These are phyloP conservation scores for Tridacna gigas DNA, from an alignment of 2,888 invertebrate genomes.

Conservation along the genomic window DNA sequence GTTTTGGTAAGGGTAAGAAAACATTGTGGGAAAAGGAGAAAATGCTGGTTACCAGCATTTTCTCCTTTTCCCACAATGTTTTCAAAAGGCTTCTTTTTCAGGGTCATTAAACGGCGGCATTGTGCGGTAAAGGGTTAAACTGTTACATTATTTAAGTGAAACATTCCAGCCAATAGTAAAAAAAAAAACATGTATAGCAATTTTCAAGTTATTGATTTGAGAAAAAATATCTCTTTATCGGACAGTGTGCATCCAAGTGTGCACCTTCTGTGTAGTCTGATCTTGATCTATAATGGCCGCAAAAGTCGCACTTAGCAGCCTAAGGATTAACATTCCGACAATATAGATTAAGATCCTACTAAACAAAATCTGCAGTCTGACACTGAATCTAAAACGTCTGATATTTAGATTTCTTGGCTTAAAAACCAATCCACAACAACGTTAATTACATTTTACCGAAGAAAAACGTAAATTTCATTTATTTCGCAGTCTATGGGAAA, in stretches of 20 bases:
- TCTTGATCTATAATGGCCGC: too few species aligned
- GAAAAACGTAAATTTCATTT: too few species aligned
- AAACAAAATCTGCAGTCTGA: neutral
- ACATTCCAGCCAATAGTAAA: too few species aligned
- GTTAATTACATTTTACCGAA: neutral
- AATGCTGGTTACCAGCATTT: neutral
- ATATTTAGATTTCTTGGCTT: neutral
- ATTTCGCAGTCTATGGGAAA: too few species aligned
- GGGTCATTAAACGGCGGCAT: too few species aligned
- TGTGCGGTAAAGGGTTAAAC: constrained; percentile 9
- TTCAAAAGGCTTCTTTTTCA: too few species aligned
- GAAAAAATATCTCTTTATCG: too few species aligned
- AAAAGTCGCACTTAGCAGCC: neutral
- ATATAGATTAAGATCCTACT: neutral
- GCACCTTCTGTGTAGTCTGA: too few species aligned
- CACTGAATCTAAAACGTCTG: neutral
- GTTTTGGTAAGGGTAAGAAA: too few species aligned
- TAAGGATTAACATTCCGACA: neutral
- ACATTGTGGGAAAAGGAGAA: constrained; percentile 1
- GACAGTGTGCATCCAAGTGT: too few species aligned
- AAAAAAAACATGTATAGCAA: too few species aligned
- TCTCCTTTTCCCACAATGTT: neutral
- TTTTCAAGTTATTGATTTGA: too few species aligned
- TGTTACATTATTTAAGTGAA: neutral
- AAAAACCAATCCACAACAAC: neutral